Evolutionary conservation across 2,797 vertebrate genomes (phyloP), one percentile per base, ranked within the genome.

Genomic region (Hybognathus amarus): DNA sequence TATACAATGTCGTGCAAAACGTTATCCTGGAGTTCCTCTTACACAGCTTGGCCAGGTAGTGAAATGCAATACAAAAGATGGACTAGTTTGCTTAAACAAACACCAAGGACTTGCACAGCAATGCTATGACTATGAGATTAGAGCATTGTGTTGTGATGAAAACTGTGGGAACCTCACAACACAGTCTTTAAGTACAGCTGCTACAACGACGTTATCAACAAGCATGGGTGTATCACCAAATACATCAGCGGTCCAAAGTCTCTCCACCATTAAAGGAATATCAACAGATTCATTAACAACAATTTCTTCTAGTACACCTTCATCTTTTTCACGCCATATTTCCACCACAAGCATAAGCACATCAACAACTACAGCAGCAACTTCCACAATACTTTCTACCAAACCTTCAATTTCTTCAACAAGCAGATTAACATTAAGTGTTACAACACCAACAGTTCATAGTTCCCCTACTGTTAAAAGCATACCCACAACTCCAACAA

Each of bases 1-100:
- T 3, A 61, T 85, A 5, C n/a, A 84, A 13, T 88, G 87, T 6
- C 80, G 79, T 64, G 82, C 85, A 38, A 85, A 67, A 47, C 36
- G 20, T 33, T 85, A 83, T 40, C 85, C 87, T 38, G 47, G 18
- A 6, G 1, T 83, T 4, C 2, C 78, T 1, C 22, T 86, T 27
- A 22, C 82, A 78, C 10, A 86, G 11, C 13, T 88, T 30, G 87
- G 82, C 2, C 87, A 88, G 47, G 22, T 2, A 27, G 52, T 88
- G 1, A 82, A 64, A 6, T 88, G 87, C 24, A 82, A 82, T 47
- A 10, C 10, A 10, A 7, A 45, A 4, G 74, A 70, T 61, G 68
- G 85, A 36, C 50, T 87, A 0, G 13, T 86, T 38, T 87, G 85
- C 38, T 36, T 85, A 3, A 83, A 88, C 27, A 42, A 42, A 42